Evolutionary conservation across 2,888 invertebrate species (phyloP), one percentile per base, ranked within the genome.

Genomic region (Melanargia galathea): DNA sequence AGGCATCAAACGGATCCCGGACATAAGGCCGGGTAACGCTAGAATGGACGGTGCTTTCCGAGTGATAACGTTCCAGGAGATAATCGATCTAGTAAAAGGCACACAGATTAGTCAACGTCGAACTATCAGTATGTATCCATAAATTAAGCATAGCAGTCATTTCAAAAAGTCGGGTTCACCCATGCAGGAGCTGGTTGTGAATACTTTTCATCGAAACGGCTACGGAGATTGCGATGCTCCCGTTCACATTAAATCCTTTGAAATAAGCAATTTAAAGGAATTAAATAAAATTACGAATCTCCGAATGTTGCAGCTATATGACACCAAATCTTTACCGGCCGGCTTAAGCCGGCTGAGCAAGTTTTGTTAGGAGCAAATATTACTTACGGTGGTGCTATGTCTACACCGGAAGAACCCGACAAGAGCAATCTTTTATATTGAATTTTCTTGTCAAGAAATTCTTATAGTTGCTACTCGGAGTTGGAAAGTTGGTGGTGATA

Each of bases 211-310:
- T 66, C 75, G 59, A 16, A 90, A 89, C 60, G 86, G 87, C 7
- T 91, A 90, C 66, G 49, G 64, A 5, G 83, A 84, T 7, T 69
- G 75, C 5, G 68, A 79, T 58, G 80, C 86, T 18, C 84, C 87
- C 1, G 79, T 85, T 55, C 89, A 85, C 62, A 89, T 91, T 45
- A 90, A 90, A 67, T 90, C 90, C 0, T 90, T 90, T 71, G 90
- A 91, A 77, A 82, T 90, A 1, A 82, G 69, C 30, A 91, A 91
- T 66, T 79, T 91, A 30, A 88, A 81, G 57, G 82, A 87, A 66
- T 71, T 91, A 1, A 86, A 79, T 54, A 76, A 73, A 51, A 73
- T 90, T 40, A 89, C 90, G 18, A 78, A 81, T 63, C 75, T 91
- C 13, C 77, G 83, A 55, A 74, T 91, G 22, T 73, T 90, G 55